A percentile compares a stretch with the other conserved stretches of the same genome.
These are phyloP conservation scores for Boloria euphrosyne DNA, from an alignment of 2,888 invertebrate genomes.

Conservation along the genomic window DNA sequence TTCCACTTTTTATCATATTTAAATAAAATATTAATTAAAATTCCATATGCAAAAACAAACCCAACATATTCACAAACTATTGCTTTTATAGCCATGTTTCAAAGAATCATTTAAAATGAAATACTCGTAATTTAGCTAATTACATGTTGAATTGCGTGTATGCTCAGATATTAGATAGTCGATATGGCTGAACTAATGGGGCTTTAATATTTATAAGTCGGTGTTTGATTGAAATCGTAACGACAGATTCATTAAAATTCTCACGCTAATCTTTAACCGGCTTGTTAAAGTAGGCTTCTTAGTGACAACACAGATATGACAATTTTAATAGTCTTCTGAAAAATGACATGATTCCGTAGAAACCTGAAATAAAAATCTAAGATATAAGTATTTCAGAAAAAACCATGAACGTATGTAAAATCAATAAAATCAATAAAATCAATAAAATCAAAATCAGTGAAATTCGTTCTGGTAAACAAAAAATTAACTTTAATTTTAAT, in stretches of 20 bases:
- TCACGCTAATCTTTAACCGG: not conserved
- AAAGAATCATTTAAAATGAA: slow-evolving; percentile 4
- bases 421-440: no score
- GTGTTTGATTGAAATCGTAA: slow-evolving; percentile 10
- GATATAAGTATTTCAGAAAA: no score
- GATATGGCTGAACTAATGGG: slow-evolving; percentile 14
- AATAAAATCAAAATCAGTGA: no score
- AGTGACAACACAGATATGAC: not conserved
- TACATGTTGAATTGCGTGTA: slow-evolving; percentile 7
- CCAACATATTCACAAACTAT: not conserved
- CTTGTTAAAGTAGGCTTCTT: not conserved
- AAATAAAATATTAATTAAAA: no score
- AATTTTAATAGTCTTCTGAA: no score
- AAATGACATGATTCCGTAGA: no score
- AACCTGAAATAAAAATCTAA: no score
- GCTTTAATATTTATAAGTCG: slow-evolving; percentile 9
- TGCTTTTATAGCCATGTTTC: not conserved
- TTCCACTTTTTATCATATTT: no score
- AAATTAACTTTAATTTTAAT: no score
- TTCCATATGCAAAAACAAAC: not conserved
- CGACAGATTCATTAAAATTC: not conserved
- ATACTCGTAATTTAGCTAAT: slow-evolving; percentile 14
- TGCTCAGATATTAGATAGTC: not conserved
- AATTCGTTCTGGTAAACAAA: no score
- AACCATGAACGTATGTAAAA: no score